Percentiles rank a stretch among this genome's conserved stretches.
Conservation (phyloP, 2,888 invertebrate genomes). For the Lottia gigantea region DNA sequence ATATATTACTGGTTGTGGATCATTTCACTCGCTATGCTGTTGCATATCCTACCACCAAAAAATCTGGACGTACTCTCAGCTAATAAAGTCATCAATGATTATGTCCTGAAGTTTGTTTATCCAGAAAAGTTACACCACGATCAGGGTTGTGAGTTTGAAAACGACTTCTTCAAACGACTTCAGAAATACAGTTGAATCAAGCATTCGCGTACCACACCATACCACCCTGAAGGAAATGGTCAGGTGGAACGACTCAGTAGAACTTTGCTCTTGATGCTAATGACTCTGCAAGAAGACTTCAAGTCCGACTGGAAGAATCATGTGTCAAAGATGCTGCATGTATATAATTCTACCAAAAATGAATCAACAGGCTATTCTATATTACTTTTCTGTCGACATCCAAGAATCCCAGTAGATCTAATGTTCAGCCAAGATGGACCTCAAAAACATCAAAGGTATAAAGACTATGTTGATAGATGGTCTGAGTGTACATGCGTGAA, state of each 20-base stretch:
- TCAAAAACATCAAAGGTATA: neutral
- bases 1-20: constrained; percentile 17
- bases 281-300: constrained; percentile 12
- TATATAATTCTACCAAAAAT: constrained; percentile 34
- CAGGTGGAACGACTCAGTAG: constrained; percentile 17
- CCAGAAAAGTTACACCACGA: constrained; percentile 34
- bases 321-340: constrained; percentile 31
- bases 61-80: constrained; percentile 29
- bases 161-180: constrained; percentile 27
- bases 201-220: constrained; percentile 16
- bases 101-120: constrained; percentile 30
- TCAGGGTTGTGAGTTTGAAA: constrained; percentile 38
- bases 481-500: constrained; percentile 22
- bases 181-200: constrained; percentile 4
- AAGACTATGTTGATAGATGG: constrained; percentile 23
- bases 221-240: constrained; percentile 14
- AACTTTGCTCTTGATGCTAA: constrained; percentile 17
- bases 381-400: constrained; percentile 26
- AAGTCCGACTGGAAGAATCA: constrained; percentile 18
- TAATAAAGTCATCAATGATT: constrained; percentile 34
- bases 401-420: constrained; percentile 20
- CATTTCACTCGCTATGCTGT: constrained; percentile 17
- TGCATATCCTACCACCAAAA: constrained; percentile 13
- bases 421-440: constrained; percentile 7
- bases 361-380: constrained; percentile 30